Evolutionary conservation across 2,113 vertebrate genomes (phyloP), one percentile per base, ranked within the genome.

Genomic region (Zosterops borbonicus): DNA sequence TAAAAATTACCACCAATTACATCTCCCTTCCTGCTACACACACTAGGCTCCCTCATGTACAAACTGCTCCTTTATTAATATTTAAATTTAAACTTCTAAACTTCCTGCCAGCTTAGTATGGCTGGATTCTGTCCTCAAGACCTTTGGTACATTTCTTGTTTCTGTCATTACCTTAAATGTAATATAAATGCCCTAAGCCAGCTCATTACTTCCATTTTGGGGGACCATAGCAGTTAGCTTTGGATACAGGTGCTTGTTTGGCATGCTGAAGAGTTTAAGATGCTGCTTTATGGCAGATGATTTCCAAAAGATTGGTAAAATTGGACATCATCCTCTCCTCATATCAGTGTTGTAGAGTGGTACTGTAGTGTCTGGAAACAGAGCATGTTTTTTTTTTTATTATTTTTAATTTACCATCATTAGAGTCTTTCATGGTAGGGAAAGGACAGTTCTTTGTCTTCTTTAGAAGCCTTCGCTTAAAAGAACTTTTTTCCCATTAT

Each of bases 291-390:
- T 3, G 2, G 55, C 31, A 82, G 16, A 70, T 49, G 33, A 29
- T 9, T 33, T 55, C 41, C 49, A 90, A 80, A 83, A 33, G 29
- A 24, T 7, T 60, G 62, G 53, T 2, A 1, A 59, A 46, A 39
- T 9, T 2, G 0, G 29, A 22, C 22, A 46, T 33, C 2, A 0
- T 46, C 49, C 25, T 24, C 33, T 83, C 28, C 20, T 77, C 1
- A 0, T 39, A 37, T 8, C 14, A 10, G 1, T 23, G 6, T 46
- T 56, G 10, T 37, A 52, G 55, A 37, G 24, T 42, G 21, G 21
- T 65, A 4, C 71, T 53, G 62, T 11, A 23, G 33, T 10, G 28
- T 65, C 46, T 46, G 37, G 31, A 44, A 44, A 62, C 3, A n/a
- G 18, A 82, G 16, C 19, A 12, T 42, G 13, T 33, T 82, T 27